Percentiles rank a stretch among this genome's conserved stretches.
phyloP scores from a whole-genome alignment of 2,797 vertebrate genomes.

The Gambelia wislizenii region DNA sequence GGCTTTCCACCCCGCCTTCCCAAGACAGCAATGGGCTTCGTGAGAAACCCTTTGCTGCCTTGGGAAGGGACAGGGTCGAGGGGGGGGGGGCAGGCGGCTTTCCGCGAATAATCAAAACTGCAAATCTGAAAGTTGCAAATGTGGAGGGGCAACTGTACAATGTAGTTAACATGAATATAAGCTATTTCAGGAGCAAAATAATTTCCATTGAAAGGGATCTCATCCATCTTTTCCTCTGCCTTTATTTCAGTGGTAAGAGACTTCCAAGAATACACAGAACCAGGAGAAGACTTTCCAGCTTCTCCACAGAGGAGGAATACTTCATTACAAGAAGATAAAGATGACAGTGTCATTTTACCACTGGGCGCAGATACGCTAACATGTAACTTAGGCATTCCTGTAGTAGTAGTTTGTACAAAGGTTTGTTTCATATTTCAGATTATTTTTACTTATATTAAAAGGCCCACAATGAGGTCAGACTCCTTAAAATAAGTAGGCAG shows the following conservation, averaged over 20 bases:
- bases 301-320: constrained; percentile 93
- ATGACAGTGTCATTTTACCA: constrained; percentile 93
- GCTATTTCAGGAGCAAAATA: background rate
- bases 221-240: constrained; percentile 55
- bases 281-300: constrained; percentile 91
- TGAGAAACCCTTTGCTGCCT: no score
- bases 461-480: background rate
- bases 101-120: no score
- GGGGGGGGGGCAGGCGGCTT: no score
- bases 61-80: no score
- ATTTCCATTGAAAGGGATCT: background rate
- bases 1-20: no score
- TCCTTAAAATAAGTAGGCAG: constrained; percentile 43
- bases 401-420: constrained; percentile 98
- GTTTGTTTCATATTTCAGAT: constrained; percentile 77
- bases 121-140: no score
- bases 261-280: constrained; percentile 97
- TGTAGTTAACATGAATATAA: background rate
- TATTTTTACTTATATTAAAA: constrained; percentile 47
- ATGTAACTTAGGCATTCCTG: constrained; percentile 95
- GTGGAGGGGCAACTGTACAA: no score
- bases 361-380: constrained; percentile 96
- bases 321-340: constrained; percentile 84
- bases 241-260: constrained; percentile 91
- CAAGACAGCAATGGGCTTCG: no score